Percentiles rank a stretch among this genome's conserved stretches.
Conservation (phyloP, 2,113 vertebrate genomes). For the Mesoclemmys tuberculata region DNA sequence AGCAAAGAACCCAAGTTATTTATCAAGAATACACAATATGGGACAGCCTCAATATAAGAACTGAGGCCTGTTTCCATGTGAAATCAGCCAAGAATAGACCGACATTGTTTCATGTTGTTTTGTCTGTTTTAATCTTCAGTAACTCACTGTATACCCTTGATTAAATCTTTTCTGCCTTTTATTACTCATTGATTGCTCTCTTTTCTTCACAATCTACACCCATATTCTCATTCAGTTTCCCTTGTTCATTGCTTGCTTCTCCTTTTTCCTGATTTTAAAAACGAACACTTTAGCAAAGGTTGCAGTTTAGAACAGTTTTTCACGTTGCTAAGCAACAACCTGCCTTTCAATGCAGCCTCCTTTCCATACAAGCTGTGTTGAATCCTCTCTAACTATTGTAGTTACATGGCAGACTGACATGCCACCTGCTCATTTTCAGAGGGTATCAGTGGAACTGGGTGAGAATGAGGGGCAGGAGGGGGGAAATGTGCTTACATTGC, state of each 20-base stretch:
- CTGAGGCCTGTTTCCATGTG: fast-evolving
- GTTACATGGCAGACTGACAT: neutral
- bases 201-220: neutral
- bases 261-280: neutral
- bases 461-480: neutral
- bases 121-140: fast-evolving
- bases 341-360: neutral
- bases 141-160: neutral
- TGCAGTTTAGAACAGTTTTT: neutral
- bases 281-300: neutral
- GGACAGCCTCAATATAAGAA: neutral
- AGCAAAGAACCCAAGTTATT: neutral
- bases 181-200: fast-evolving
- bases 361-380: neutral
- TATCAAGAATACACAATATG: fast-evolving
- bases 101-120: neutral
- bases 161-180: neutral
- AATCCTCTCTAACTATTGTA: neutral
- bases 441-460: neutral
- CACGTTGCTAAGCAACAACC: conserved; percentile 1
- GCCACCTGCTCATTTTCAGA: neutral
- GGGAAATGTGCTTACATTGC: neutral
- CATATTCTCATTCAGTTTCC: neutral
- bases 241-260: neutral
- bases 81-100: neutral